A percentile compares a stretch with the other conserved stretches of the same genome.
Evolutionary conservation across 2,113 vertebrate genomes (phyloP).

Genomic region (Urocynchramus pylzowi): DNA sequence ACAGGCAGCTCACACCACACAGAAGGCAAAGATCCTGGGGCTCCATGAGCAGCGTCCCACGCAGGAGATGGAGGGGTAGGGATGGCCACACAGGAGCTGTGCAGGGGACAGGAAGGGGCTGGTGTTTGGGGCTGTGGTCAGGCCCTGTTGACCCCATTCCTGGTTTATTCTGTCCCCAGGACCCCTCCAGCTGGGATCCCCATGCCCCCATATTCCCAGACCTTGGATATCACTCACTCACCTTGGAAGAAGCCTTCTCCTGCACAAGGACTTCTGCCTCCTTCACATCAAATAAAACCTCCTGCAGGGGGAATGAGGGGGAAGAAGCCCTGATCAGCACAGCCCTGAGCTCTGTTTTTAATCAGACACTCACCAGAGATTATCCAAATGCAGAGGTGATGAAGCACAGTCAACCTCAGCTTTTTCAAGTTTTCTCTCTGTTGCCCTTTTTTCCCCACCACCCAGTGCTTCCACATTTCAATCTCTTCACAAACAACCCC

Average conservation of each 20-base stretch:
- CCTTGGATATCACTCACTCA: not conserved
- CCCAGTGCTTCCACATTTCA: not conserved
- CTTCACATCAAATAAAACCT: constrained; percentile 80
- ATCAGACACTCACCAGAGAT: not conserved
- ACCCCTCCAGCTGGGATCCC: not conserved
- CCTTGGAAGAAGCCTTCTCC: constrained; percentile 72
- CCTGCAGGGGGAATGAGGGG: not conserved
- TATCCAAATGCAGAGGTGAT: not conserved
- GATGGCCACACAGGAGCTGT: constrained; percentile 75
- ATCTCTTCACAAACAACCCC: not conserved
- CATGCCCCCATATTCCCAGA: rapidly evolving
- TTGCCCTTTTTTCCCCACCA: not conserved
- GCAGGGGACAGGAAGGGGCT: rapidly evolving
- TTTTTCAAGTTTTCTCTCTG: not conserved
- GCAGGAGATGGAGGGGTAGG: constrained; percentile 83
- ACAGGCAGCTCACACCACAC: constrained; percentile 67
- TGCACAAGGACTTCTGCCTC: constrained; percentile 80
- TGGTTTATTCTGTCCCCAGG: not conserved
- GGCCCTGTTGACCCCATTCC: rapidly evolving
- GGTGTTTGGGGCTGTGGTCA: rapidly evolving
- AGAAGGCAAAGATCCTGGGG: constrained; percentile 79
- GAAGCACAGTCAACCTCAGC: not conserved
- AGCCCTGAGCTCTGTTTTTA: not conserved
- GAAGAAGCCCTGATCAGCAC: rapidly evolving
- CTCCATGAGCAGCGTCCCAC: constrained; percentile 73